Evolutionary conservation across 2,888 invertebrate species (phyloP).

Genomic region (Chymomyza amoena): DNA sequence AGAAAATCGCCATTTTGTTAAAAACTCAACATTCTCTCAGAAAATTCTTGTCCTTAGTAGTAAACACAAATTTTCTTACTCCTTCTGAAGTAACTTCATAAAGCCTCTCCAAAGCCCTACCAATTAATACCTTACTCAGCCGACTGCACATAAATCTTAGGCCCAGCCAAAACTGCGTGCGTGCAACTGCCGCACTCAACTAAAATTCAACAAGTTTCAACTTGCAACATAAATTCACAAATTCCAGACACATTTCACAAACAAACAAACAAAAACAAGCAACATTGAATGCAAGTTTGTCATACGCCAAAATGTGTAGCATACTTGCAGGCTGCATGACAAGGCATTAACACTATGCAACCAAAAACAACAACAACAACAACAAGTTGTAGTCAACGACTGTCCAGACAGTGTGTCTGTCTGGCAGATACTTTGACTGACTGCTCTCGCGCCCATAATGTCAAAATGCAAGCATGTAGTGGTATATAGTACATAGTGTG

Average conservation of each 20-base stretch:
- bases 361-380: conserved; percentile 17
- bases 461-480: not conserved
- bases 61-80: too few relatives aligned
- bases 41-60: too few relatives aligned
- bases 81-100: not conserved
- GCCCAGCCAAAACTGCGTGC: not conserved
- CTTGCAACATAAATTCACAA: conserved; percentile 43
- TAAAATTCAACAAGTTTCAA: conserved; percentile 56
- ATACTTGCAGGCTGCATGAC: conserved; percentile 28
- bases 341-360: conserved; percentile 50
- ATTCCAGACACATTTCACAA: conserved; percentile 19
- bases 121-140: not conserved
- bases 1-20: too few relatives aligned
- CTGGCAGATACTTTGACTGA: conserved; percentile 2
- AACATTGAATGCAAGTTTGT: not conserved
- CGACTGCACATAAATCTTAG: not conserved
- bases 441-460: not conserved
- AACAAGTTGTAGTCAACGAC: not conserved
- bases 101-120: conserved; percentile 2
- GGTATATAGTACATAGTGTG: not conserved
- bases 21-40: too few relatives aligned
- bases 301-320: not conserved
- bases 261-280: not conserved
- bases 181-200: conserved; percentile 1
- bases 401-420: not conserved